A percentile compares a stretch with the other conserved stretches of the same genome.
Conservation (phyloP, 2,797 vertebrate species). For the Aulostomus chinensis region DNA sequence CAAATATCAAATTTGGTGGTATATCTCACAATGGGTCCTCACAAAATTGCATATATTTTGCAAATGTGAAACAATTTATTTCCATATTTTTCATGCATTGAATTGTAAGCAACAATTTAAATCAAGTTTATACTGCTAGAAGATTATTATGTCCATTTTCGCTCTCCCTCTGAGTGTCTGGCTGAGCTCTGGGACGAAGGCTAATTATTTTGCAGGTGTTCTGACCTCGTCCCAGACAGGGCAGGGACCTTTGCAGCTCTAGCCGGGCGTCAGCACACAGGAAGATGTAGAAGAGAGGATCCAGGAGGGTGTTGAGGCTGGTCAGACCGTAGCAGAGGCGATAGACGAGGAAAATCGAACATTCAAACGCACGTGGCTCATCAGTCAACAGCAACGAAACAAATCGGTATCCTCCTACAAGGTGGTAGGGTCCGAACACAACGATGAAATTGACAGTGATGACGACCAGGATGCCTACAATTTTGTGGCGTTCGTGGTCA, state of each 20-base stretch:
- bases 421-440: conserved; percentile 83
- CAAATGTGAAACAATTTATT: no score
- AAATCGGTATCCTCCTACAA: conserved; percentile 81
- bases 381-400: conserved; percentile 70
- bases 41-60: no score
- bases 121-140: conserved; percentile 20
- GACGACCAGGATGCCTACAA: conserved; percentile 77
- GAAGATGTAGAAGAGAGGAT: conserved; percentile 85
- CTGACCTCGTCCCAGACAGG: conserved; percentile 60
- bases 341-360: conserved; percentile 75
- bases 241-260: conserved; percentile 76
- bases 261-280: conserved; percentile 77
- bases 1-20: no score
- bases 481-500: conserved; percentile 74
- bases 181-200: conserved; percentile 28
- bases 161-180: conserved; percentile 23
- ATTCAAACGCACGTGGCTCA: conserved; percentile 72
- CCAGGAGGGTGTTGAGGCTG: conserved; percentile 82
- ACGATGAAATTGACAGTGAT: conserved; percentile 82
- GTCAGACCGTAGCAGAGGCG: conserved; percentile 81
- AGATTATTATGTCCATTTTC: conserved; percentile 32
- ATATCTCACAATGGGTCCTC: no score
- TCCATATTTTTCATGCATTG: background rate
- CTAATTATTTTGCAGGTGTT: conserved; percentile 29
- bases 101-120: background rate